These are phyloP conservation scores for Tenrec ecaudatus DNA, from an alignment of 2,113 vertebrate species.

Conservation along the genomic window DNA sequence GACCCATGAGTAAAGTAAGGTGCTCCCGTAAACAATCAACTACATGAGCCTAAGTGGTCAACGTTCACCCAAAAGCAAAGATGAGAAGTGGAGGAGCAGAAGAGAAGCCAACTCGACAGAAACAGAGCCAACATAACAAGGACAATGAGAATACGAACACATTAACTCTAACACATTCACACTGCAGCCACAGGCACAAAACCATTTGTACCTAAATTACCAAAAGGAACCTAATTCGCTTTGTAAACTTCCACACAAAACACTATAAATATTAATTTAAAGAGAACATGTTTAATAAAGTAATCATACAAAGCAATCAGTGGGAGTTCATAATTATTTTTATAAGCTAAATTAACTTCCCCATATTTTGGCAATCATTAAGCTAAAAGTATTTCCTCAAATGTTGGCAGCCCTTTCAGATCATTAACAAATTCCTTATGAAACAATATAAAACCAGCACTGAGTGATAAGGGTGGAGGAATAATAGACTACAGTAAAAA, in stretches of 20 bases:
- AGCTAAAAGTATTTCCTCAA: constrained; percentile 14
- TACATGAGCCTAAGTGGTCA: background rate
- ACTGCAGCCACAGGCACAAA: background rate
- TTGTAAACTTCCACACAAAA: background rate
- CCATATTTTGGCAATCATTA: background rate
- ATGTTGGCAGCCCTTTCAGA: constrained; percentile 8
- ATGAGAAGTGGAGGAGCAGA: background rate
- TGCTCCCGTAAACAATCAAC: background rate
- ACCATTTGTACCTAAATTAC: background rate
- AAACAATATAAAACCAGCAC: background rate
- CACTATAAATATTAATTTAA: background rate
- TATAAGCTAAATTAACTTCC: constrained; percentile 13
- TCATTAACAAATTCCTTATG: background rate
- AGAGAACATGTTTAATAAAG: background rate
- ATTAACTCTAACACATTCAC: background rate
- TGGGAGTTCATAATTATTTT: background rate
- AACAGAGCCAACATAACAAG: background rate
- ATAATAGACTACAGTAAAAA: background rate
- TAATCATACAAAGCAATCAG: background rate
- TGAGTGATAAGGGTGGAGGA: background rate
- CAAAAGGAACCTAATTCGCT: background rate
- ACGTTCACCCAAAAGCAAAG: background rate
- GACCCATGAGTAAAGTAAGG: background rate
- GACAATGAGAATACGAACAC: background rate
- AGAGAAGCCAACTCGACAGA: background rate